Conservation (phyloP, 2,888 invertebrate species). For the Argynnis bischoffii region DNA sequence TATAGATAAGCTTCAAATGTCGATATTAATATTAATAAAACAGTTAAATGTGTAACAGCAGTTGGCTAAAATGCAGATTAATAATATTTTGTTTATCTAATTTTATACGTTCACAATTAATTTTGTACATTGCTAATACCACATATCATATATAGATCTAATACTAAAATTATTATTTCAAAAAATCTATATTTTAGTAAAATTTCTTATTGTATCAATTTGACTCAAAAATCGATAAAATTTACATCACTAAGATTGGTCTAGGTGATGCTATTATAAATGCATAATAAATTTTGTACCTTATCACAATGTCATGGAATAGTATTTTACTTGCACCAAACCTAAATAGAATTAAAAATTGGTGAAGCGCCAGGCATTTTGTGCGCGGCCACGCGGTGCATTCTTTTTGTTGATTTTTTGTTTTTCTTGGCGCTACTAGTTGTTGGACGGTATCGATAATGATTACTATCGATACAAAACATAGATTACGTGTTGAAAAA, state of each 20-base stretch:
- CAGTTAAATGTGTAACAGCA: too few species aligned
- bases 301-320: not conserved
- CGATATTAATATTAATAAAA: too few species aligned
- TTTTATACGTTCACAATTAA: too few species aligned
- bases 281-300: conserved; percentile 21
- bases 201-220: too few species aligned
- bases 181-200: too few species aligned
- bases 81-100: too few species aligned
- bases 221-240: not conserved
- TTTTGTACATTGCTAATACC: too few species aligned
- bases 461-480: conserved; percentile 21
- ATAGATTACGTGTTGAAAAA: not conserved
- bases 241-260: conserved; percentile 16
- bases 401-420: conserved; percentile 51
- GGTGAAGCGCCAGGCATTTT: conserved; percentile 43
- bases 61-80: too few species aligned
- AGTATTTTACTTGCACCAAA: conserved; percentile 6
- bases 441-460: conserved; percentile 39
- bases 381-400: conserved; percentile 51
- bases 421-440: conserved; percentile 50
- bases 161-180: too few species aligned
- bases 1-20: too few species aligned
- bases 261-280: conserved; percentile 17
- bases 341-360: conserved; percentile 39
- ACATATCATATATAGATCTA: too few species aligned